Percentiles rank a stretch among this genome's conserved stretches.
phyloP scores from a whole-genome alignment of 2,888 invertebrate genomes.

The Portevinia maculata region DNA sequence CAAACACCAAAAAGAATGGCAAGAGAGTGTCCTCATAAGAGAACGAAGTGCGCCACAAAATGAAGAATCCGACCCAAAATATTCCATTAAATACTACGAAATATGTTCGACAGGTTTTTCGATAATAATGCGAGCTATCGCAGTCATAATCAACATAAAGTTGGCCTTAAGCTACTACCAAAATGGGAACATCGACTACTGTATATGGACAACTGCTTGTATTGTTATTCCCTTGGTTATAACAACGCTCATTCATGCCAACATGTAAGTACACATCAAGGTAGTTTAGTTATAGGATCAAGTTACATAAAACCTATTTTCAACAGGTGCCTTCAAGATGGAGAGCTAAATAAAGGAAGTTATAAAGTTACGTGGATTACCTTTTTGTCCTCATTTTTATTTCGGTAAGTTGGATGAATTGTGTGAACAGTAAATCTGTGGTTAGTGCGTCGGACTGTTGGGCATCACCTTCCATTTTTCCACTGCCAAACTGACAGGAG shows the following conservation, averaged over 20 bases:
- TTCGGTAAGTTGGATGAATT: constrained; percentile 75
- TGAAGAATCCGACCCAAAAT: constrained; percentile 46
- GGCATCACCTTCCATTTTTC: too few species aligned
- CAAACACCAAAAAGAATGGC: constrained; percentile 50
- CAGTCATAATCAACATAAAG: constrained; percentile 77
- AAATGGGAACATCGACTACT: constrained; percentile 77
- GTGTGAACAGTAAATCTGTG: too few species aligned
- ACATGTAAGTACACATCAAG: constrained; percentile 77
- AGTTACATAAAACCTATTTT: constrained; percentile 3
- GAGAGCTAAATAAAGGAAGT: constrained; percentile 74
- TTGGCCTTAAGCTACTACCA: constrained; percentile 77
- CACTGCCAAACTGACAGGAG: too few species aligned
- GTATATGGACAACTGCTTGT: constrained; percentile 78
- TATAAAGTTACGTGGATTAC: constrained; percentile 76
- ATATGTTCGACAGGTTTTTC: constrained; percentile 77
- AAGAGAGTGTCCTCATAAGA: constrained; percentile 56
- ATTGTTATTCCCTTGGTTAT: constrained; percentile 78
- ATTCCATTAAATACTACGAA: constrained; percentile 75
- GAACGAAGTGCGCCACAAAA: constrained; percentile 15
- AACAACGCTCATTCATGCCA: constrained; percentile 78
- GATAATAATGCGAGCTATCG: constrained; percentile 77
- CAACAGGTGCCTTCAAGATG: constrained; percentile 78
- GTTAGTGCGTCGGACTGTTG: too few species aligned
- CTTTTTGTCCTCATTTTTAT: constrained; percentile 77
- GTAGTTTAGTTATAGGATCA: neutral